Base-by-base conservation (phyloP, 2,888 invertebrate genomes). In the Esperia sulphurella region DNA sequence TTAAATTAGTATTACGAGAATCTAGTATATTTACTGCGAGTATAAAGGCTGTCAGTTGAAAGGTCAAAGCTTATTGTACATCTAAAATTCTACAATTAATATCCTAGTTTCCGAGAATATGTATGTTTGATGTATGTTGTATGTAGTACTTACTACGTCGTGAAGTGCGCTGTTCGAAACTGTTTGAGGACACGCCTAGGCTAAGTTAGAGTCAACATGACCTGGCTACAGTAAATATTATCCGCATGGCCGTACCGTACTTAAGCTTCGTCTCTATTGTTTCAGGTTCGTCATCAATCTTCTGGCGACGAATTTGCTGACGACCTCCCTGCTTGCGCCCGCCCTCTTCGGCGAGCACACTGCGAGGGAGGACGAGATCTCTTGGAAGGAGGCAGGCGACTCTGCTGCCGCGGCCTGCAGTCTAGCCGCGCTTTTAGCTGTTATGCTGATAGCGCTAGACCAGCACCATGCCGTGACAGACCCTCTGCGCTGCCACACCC, bases 251-350 rank as follows among this genome's bases (percentile, higher is more conserved):
- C 14, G 40, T n/a, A 12, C 35, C n/a, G 45, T 52, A 43, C 49
- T 41, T 14, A 71, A 52, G 53, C 48, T 14, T 14, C 21, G 50
- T 67, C 61, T 75, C 66, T 66, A 38, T 83, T 83, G 82, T 91
- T 91, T 10, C 90, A 93, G 93, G 83, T 93, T 93, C 79, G 93
- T 93, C 75, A 92, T 94, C 71, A 94, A 87, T 55, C 71, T 85
- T 46, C 73, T 86, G 60, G 90, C 87, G 68, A 84, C 85, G 68
- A 90, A 86, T 72, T 69, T 90, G 63, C 69, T 87, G 76, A 87
- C 85, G 55, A 88, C 85, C 62, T 82, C 83, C 68, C 77, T 87
- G 67, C 85, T 85, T 41, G 89, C 89, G 75, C 86, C 87, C 70
- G 88, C 89, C 51, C 68, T 85, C 53, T 87, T 86, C 52, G 89